phyloP scores from a whole-genome alignment of 2,797 vertebrate species.

The Hybognathus amarus region DNA sequence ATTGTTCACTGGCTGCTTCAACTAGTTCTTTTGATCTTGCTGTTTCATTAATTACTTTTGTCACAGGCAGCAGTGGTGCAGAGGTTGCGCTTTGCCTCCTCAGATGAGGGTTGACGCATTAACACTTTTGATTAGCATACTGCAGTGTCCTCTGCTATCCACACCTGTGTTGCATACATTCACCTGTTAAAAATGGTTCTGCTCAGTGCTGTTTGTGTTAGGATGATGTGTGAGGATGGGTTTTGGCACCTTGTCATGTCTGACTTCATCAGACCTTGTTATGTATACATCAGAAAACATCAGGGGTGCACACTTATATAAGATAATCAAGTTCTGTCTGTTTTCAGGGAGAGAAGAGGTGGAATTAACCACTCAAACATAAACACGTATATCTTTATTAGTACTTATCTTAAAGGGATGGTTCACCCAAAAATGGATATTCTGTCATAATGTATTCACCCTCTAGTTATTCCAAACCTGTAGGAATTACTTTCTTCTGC shows the following conservation, averaged over 20 bases:
- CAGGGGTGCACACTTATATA: background rate
- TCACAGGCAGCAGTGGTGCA: background rate
- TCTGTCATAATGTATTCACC: background rate
- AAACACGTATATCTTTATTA: background rate
- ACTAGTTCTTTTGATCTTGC: background rate
- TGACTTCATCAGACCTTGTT: constrained; percentile 31
- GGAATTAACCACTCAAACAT: background rate
- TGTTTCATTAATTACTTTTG: background rate
- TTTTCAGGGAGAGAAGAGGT: background rate
- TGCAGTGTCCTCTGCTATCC: constrained; percentile 7
- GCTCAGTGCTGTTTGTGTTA: constrained; percentile 10
- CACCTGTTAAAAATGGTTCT: constrained; percentile 24
- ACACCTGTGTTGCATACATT: constrained; percentile 21
- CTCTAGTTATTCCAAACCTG: background rate
- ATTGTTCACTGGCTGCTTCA: background rate
- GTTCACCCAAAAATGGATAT: background rate
- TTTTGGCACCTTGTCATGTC: constrained; percentile 46
- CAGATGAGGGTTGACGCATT: background rate
- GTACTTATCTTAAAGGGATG: background rate
- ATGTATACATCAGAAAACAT: constrained; percentile 12
- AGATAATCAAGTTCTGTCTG: background rate
- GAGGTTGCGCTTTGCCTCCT: background rate
- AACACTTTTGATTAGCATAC: constrained; percentile 28
- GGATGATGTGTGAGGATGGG: constrained; percentile 26
- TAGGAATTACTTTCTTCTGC: background rate